These are phyloP conservation scores for Lepus townsendii DNA, from an alignment of 2,797 vertebrate species.

Conservation along the genomic window DNA sequence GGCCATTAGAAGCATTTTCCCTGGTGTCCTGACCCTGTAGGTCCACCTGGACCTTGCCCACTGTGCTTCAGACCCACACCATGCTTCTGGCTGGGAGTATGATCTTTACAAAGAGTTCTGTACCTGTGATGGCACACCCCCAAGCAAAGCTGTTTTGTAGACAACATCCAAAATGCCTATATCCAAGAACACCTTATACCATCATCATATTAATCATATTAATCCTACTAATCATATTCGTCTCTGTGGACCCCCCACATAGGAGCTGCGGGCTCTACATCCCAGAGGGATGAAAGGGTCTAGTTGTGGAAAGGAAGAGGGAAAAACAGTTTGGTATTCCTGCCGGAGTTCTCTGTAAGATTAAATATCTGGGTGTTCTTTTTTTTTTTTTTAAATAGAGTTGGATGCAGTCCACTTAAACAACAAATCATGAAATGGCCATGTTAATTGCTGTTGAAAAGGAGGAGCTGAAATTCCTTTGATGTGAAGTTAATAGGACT, in stretches of 20 bases:
- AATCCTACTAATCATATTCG: too few relatives aligned
- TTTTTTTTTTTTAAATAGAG: neutral
- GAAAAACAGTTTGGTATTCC: neutral
- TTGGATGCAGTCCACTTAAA: constrained; percentile 15
- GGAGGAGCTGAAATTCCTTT: constrained; percentile 77
- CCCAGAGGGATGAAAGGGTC: neutral
- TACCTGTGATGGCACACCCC: too few relatives aligned
- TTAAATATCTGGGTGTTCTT: neutral
- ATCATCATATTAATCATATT: too few relatives aligned
- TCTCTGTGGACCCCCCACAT: rapidly evolving
- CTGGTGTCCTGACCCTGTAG: rapidly evolving
- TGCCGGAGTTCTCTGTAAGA: neutral
- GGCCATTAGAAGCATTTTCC: rapidly evolving
- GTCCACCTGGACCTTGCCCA: neutral
- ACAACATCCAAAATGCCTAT: rapidly evolving
- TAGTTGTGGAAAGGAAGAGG: neutral
- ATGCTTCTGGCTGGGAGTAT: neutral
- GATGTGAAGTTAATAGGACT: constrained; percentile 77
- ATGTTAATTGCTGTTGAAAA: constrained; percentile 74
- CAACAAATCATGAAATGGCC: neutral
- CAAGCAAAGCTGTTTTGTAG: rapidly evolving
- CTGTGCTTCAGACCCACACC: neutral
- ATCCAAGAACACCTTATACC: rapidly evolving
- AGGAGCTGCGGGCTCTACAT: neutral
- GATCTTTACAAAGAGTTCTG: neutral